phyloP scores from a whole-genome alignment of 2,888 invertebrate genomes.

The Hartigia nigra region DNA sequence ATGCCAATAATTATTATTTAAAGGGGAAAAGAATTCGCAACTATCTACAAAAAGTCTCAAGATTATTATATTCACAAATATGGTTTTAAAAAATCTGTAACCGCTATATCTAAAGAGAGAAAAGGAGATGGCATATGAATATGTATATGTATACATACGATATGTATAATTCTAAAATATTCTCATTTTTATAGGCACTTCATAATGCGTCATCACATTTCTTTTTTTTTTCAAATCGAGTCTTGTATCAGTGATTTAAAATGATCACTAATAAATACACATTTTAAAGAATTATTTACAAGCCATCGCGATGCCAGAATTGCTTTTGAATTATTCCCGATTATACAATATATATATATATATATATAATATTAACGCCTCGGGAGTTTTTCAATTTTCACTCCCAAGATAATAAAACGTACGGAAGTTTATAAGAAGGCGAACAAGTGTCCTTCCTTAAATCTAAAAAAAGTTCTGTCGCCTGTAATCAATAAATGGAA shows the following conservation, averaged over 20 bases:
- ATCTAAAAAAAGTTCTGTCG: background rate
- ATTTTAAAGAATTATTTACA: conserved; percentile 1
- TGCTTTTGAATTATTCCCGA: background rate
- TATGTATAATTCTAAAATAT: conserved; percentile 34
- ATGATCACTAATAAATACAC: background rate
- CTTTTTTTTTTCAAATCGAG: background rate
- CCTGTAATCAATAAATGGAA: background rate
- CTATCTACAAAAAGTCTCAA: conserved; percentile 15
- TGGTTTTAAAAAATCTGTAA: conserved; percentile 32
- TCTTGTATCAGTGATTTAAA: background rate
- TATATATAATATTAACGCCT: background rate
- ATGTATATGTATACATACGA: conserved; percentile 20
- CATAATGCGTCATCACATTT: conserved; percentile 7
- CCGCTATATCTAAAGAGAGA: conserved; percentile 9
- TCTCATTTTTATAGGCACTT: conserved; percentile 27
- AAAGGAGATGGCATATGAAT: conserved; percentile 13
- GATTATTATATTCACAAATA: conserved; percentile 27
- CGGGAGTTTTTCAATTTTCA: background rate
- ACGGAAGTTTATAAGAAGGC: background rate
- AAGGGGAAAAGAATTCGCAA: conserved; percentile 11
- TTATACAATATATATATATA: too few species aligned
- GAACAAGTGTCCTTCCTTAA: background rate
- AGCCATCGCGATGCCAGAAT: background rate
- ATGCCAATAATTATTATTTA: conserved; percentile 19
- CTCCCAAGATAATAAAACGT: background rate